These are phyloP conservation scores for Calameuta pallipes DNA, from an alignment of 2,888 invertebrate species.

Conservation along the genomic window DNA sequence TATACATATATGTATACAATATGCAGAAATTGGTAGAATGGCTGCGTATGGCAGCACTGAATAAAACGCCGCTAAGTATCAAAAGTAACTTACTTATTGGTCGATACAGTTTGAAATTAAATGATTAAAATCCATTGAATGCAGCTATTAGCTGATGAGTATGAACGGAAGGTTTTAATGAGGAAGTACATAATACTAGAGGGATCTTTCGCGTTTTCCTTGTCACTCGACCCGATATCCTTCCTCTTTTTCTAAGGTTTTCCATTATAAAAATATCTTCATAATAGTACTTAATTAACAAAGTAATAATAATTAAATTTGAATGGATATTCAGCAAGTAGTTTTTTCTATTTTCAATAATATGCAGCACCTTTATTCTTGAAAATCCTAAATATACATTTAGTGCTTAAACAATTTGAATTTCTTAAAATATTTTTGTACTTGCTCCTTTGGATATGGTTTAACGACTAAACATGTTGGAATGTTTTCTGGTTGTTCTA, in stretches of 20 bases:
- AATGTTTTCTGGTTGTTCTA: conserved; percentile 96
- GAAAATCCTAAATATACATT: background rate
- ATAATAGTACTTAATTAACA: no score
- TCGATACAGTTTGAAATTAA: background rate
- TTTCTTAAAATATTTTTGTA: conserved; percentile 87
- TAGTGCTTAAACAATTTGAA: conserved; percentile 79
- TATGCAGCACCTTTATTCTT: background rate
- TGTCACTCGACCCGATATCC: no score
- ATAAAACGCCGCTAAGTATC: background rate
- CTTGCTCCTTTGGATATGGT: conserved; percentile 87
- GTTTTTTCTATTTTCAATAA: no score
- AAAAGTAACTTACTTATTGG: background rate
- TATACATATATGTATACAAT: background rate
- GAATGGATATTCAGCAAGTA: no score
- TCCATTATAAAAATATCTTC: no score
- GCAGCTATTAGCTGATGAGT: no score
- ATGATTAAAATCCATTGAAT: background rate
- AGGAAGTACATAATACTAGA: no score
- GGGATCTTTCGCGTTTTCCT: no score
- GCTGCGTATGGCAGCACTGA: background rate
- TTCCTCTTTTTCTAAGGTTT: no score
- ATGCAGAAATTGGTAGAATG: background rate
- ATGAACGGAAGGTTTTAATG: no score
- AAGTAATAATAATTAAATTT: no score
- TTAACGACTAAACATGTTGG: conserved; percentile 94